These are phyloP conservation scores for Germaria angustata DNA, from an alignment of 2,888 invertebrate species.

Conservation along the genomic window DNA sequence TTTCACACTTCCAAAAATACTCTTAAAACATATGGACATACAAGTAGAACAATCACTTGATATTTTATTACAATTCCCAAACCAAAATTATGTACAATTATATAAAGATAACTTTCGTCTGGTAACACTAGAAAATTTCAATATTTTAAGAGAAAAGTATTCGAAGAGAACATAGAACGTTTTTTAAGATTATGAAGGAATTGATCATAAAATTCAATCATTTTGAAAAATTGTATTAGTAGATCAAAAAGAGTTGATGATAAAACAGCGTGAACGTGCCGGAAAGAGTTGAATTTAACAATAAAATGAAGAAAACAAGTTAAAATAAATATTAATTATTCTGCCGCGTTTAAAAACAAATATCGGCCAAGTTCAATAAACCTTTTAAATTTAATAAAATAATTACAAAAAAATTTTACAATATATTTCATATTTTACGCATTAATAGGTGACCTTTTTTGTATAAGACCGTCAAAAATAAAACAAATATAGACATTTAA, in stretches of 20 bases:
- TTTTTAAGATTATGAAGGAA: neutral
- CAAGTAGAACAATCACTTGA: too few relatives aligned
- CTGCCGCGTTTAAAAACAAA: slow-evolving; percentile 15
- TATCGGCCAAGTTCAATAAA: slow-evolving; percentile 65
- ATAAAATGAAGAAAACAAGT: neutral
- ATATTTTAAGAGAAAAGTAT: neutral
- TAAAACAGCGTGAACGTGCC: neutral
- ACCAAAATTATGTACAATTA: too few relatives aligned
- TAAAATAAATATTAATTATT: neutral
- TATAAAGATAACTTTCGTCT: too few relatives aligned
- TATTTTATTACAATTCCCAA: too few relatives aligned
- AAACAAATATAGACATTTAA: too few relatives aligned
- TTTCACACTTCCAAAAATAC: too few relatives aligned
- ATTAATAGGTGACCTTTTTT: too few relatives aligned
- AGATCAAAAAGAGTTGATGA: slow-evolving; percentile 35
- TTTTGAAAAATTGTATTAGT: slow-evolving; percentile 28
- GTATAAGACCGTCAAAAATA: too few relatives aligned
- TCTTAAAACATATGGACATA: too few relatives aligned
- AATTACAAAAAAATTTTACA: neutral
- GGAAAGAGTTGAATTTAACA: neutral
- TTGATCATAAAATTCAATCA: slow-evolving; percentile 29
- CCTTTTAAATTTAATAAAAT: slow-evolving; percentile 33
- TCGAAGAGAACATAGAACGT: slow-evolving; percentile 24
- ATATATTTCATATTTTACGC: slow-evolving; percentile 1
- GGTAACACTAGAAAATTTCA: neutral